Evolutionary conservation across 2,888 invertebrate genomes (phyloP).

Genomic region (Spicauda simplicius): DNA sequence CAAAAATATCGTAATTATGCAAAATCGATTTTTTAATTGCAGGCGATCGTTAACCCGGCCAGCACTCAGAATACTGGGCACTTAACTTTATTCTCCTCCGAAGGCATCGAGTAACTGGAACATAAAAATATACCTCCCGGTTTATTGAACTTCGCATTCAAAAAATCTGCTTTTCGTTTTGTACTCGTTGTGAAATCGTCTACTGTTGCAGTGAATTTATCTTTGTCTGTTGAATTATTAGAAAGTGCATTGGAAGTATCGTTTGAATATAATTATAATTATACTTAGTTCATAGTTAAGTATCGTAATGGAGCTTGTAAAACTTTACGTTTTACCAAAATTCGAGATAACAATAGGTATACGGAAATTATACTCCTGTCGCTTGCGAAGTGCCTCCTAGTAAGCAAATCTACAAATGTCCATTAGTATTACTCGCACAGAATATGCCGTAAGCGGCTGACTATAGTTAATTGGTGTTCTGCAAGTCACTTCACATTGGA

Average conservation of each 20-base stretch:
- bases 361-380: neutral
- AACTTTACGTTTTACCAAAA: neutral
- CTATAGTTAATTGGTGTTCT: constrained; percentile 8
- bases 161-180: neutral
- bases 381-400: neutral
- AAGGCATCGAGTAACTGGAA: neutral
- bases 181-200: neutral
- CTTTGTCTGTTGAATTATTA: neutral
- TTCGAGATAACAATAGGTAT: neutral
- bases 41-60: neutral
- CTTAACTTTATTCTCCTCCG: constrained; percentile 6
- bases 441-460: constrained; percentile 7
- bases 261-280: neutral
- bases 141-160: constrained; percentile 3
- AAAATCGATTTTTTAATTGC: constrained; percentile 3
- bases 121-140: neutral
- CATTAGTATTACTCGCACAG: constrained; percentile 11
- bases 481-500: constrained; percentile 2
- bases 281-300: no score
- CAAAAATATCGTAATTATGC: neutral
- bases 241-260: neutral
- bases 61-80: constrained; percentile 5
- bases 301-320: neutral
- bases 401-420: neutral
- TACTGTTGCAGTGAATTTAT: neutral